Evolutionary conservation across 35 echinoderm and acorn worm species (phyloP).

Genomic region (Apostichopus japonicus): DNA sequence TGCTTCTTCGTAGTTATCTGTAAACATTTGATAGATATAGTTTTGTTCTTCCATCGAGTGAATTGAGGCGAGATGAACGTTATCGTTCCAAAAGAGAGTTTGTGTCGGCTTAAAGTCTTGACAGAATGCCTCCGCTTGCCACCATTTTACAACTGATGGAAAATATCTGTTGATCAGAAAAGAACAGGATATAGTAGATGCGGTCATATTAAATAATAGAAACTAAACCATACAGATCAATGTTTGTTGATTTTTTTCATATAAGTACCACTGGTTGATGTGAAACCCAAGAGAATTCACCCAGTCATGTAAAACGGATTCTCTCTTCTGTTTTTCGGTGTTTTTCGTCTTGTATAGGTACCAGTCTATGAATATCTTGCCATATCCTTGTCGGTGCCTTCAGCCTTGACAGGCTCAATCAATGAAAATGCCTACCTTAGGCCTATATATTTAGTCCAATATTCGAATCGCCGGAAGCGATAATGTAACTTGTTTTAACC

Average conservation of each 20-base stretch:
- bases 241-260: not conserved
- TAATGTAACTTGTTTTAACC: not conserved
- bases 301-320: not conserved
- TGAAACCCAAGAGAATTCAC: not conserved
- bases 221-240: not conserved
- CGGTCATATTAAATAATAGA: not conserved
- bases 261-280: not conserved
- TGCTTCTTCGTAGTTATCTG: not conserved
- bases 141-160: not conserved
- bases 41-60: conserved; percentile 7
- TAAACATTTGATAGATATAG: not conserved
- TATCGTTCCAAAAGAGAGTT: not conserved
- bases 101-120: not conserved
- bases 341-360: not conserved
- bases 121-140: not conserved
- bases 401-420: no score
- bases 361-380: no score
- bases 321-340: not conserved
- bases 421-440: no score
- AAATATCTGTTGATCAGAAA: not conserved
- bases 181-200: not conserved
- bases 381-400: no score
- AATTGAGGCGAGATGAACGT: conserved; percentile 1
- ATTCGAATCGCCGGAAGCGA: not conserved
- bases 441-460: no score